phyloP scores from a whole-genome alignment of 2,888 invertebrate genomes.

The Helobdella robusta region DNA sequence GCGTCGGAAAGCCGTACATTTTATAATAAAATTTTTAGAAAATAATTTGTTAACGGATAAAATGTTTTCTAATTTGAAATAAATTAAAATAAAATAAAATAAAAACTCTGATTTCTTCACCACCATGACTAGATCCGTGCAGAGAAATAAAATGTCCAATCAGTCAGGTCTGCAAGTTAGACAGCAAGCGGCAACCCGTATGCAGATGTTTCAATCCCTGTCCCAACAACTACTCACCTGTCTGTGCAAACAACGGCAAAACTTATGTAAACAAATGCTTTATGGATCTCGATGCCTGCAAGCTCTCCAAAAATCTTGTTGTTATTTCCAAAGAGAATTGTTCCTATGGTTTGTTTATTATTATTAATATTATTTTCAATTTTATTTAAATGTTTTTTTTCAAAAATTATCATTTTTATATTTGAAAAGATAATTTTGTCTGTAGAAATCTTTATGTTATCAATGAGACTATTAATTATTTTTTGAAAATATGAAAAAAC shows the following conservation, averaged over 20 bases:
- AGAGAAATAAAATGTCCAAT: constrained; percentile 66
- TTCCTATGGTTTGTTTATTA: constrained; percentile 55
- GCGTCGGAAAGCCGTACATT: too few species aligned
- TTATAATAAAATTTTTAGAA: too few species aligned
- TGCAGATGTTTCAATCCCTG: constrained; percentile 64
- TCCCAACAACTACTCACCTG: constrained; percentile 56
- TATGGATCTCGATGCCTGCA: constrained; percentile 77
- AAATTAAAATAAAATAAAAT: background rate
- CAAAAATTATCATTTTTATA: too few species aligned
- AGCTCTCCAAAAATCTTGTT: constrained; percentile 59
- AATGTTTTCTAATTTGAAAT: background rate
- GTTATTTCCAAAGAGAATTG: constrained; percentile 75
- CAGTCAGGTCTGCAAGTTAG: constrained; percentile 73
- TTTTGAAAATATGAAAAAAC: too few species aligned
- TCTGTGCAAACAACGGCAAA: constrained; percentile 82
- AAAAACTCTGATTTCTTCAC: background rate
- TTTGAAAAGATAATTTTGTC: too few species aligned
- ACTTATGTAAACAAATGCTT: constrained; percentile 89
- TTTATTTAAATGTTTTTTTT: too few species aligned
- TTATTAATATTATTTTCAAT: too few species aligned
- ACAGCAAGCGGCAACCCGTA: constrained; percentile 64
- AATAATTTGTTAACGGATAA: too few species aligned
- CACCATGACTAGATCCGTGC: constrained; percentile 65
- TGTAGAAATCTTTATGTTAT: too few species aligned
- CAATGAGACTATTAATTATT: too few species aligned